Evolutionary conservation across 2,113 vertebrate species (phyloP), one percentile per base, ranked within the genome.

Genomic region (Eonycteris spelaea): DNA sequence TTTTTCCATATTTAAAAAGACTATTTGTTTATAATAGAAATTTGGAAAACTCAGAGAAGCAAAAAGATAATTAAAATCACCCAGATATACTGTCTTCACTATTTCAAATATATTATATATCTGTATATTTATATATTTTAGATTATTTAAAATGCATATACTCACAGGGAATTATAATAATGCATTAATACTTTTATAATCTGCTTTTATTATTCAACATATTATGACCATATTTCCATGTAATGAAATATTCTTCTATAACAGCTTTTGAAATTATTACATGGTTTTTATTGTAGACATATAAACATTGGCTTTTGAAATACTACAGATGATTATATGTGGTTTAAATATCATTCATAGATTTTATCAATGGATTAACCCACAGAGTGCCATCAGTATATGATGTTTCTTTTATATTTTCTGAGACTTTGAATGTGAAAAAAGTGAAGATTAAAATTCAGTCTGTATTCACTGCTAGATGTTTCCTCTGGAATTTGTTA

Each of bases 11-110:
- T 40, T 90, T 71, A 55, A 87, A 80, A 90, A 82, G 4, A 65
- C 16, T 68, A 61, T 21, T 55, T 43, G 43, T 68, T 86, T 88
- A 90, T 79, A 85, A 57, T 43, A 88, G 65, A 89, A 57, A 65
- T 82, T 93, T 91, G 77, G 55, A 55, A 96, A 97, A 86, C 67
- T 89, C 30, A 86, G 67, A 86, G 55, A 77, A 70, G 26, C 33
- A 75, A 48, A 91, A 63, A 28, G 28, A 43, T 89, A 78, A 88
- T 74, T 91, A 74, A 86, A 90, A 67, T 83, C 18, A 63, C 55
- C 24, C 30, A 91, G 53, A 75, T 26, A 89, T 80, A 67, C 63
- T 80, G 7, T 33, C 9, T 95, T 86, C 68, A 90, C 53, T 95
- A 79, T 92, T 74, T 73, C 74, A 59, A 90, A 2, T 63, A 28